These are phyloP conservation scores for Lucinisca nassula DNA, from an alignment of 2,888 invertebrate species.

Conservation along the genomic window DNA sequence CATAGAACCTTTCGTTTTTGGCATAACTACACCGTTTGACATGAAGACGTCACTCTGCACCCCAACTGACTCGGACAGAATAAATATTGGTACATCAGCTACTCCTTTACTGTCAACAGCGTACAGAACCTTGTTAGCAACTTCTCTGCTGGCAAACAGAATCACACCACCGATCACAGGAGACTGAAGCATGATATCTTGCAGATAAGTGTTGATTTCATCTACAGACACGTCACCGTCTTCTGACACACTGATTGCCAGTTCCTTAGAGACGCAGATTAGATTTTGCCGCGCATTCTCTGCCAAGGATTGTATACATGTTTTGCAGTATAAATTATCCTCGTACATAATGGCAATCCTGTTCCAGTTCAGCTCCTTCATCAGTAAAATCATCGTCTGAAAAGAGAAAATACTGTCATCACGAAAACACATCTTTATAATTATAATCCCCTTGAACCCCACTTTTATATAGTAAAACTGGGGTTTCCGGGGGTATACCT, in stretches of 20 bases:
- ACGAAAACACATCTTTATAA: not conserved
- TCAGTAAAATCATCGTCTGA: conserved; percentile 57
- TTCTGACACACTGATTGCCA: conserved; percentile 16
- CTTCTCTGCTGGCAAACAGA: conserved; percentile 40
- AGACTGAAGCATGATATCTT: conserved; percentile 13
- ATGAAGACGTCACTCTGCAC: conserved; percentile 10
- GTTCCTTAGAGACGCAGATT: conserved; percentile 55
- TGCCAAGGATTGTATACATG: conserved; percentile 35
- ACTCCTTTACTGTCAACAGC: conserved; percentile 12
- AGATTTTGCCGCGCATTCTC: not conserved
- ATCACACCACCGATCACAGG: conserved; percentile 52
- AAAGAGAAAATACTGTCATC: not conserved
- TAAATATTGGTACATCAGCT: conserved; percentile 40
- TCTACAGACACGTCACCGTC: not conserved
- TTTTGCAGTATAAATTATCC: conserved; percentile 54
- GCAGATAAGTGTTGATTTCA: conserved; percentile 7
- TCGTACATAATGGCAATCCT: conserved; percentile 65
- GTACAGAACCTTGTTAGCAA: conserved; percentile 35
- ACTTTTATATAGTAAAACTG: not conserved
- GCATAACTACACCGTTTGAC: not conserved
- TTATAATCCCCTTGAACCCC: not conserved
- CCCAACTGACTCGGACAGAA: conserved; percentile 40
- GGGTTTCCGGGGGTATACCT: too few species aligned
- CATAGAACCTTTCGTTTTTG: conserved; percentile 38
- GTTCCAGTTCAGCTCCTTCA: conserved; percentile 66